Base-by-base conservation (phyloP, 2,888 invertebrate species). In the Trichogramma dendrolimi region DNA sequence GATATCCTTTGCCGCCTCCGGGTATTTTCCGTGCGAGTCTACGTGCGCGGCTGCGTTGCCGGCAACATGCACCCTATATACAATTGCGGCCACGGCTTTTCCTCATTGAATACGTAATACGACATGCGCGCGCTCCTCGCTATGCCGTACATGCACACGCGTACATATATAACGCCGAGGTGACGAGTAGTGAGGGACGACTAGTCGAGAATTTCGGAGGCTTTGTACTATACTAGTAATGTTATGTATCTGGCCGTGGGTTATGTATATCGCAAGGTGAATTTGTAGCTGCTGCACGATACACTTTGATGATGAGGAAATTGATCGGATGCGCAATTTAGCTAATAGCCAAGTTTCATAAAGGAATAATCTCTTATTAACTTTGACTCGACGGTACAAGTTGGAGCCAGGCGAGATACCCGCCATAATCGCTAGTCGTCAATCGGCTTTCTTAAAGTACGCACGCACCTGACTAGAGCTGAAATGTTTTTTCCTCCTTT, bases 1-100 rank as follows among this genome's bases (percentile, higher is more conserved):
- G 75, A 76, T 75, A 75, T 76, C 72, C 74, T 27, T 27, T 27
- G 27, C 27, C 72, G 75, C 75, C 76, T 67, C 65, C 62, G 73
- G 75, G 61, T 61, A 53, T 54, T 52, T 11, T 6, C 8, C 38
- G 8, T 4, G 38, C 10, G 27, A 39, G 40, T 10, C 55, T 43
- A n/a, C n/a, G 14, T 55, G 8, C 27, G 44, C 40, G 40, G 41
- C 10, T 10, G 8, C 51, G 4, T 42, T 48, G 11, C 8, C 8
- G 27, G 27, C 27, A 27, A 27, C 27, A 27, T 50, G 10, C 52
- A n/a, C 40, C 14, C 14, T 41, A 41, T 10, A 40, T 11, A 46
- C 6, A 46, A 6, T 11, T 6, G 39, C 72, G 49, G 10, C 44
- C 42, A 8, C 5, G 55, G 60, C 63, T 58, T 61, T 50, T 61